Percentiles rank a stretch among this genome's conserved stretches.
Evolutionary conservation across 2,113 vertebrate species (phyloP).

Genomic region (Anhinga rufa): DNA sequence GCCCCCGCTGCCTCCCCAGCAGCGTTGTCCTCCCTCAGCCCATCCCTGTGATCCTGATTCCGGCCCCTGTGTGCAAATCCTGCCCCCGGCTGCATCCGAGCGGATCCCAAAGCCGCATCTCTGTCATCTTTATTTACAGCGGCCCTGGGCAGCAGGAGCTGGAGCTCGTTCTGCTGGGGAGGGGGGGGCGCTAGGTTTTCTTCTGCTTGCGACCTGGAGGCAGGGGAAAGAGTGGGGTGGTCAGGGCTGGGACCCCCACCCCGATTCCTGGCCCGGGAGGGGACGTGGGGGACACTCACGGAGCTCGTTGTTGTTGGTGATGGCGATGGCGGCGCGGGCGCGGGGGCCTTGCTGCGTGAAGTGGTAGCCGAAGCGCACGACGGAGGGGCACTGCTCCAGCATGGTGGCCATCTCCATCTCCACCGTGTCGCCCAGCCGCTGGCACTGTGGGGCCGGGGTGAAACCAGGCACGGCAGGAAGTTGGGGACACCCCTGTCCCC

Average conservation of each 20-base stretch:
- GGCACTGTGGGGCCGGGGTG: constrained; percentile 67
- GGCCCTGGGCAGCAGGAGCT: fast-evolving
- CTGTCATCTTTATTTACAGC: background rate
- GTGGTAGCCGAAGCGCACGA: constrained; percentile 90
- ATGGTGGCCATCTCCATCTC: constrained; percentile 96
- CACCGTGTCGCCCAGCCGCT: constrained; percentile 86
- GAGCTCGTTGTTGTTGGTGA: constrained; percentile 91
- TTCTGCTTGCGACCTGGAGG: constrained; percentile 72
- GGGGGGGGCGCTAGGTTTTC: constrained; percentile 32
- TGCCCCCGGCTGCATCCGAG: background rate
- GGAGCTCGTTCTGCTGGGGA: fast-evolving
- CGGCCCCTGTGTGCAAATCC: fast-evolving
- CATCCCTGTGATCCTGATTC: background rate
- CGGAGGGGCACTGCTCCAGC: constrained; percentile 88
- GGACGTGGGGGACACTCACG: constrained; percentile 68
- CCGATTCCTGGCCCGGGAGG: fast-evolving
- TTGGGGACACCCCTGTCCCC: background rate
- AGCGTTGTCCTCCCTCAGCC: background rate
- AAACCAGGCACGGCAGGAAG: fast-evolving
- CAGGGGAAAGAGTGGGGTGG: no score
- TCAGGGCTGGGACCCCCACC: no score
- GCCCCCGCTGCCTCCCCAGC: fast-evolving
- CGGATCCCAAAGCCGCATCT: fast-evolving
- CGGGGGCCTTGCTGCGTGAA: constrained; percentile 95
- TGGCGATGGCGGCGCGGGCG: constrained; percentile 85